These are phyloP conservation scores for Varanus komodoensis DNA, from an alignment of 2,113 vertebrate species.

Conservation along the genomic window DNA sequence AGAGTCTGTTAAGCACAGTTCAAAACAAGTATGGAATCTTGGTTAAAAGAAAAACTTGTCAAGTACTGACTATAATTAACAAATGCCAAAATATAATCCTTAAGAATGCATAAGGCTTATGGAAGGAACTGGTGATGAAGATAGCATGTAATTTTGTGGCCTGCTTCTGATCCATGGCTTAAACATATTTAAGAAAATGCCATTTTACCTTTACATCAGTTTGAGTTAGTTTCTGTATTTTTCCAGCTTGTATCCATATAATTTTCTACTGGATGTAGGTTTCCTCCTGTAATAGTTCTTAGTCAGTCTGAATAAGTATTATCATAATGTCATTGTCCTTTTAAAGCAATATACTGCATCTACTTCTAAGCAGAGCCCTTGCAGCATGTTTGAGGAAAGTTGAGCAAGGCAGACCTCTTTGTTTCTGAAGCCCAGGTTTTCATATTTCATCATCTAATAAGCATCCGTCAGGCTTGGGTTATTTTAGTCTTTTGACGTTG, in stretches of 20 bases:
- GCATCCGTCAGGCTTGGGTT: not conserved
- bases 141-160: slow-evolving; percentile 16
- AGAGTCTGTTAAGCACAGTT: not conserved
- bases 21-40: not conserved
- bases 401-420: not conserved
- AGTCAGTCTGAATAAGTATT: not conserved
- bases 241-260: slow-evolving; percentile 29
- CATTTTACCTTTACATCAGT: slow-evolving; percentile 38
- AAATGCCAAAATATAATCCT: not conserved
- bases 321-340: not conserved
- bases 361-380: not conserved
- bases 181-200: not conserved
- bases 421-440: not conserved
- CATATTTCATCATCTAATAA: not conserved
- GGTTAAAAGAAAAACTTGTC: not conserved
- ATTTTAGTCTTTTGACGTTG: slow-evolving; percentile 15
- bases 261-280: slow-evolving; percentile 14
- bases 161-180: not conserved
- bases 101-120: not conserved
- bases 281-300: rapidly evolving
- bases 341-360: not conserved
- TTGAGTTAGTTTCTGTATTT: slow-evolving; percentile 34
- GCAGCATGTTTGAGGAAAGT: not conserved
- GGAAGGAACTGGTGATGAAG: not conserved
- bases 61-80: not conserved